Evolutionary conservation across 23 tunicate genomes (phyloP).

Genomic region (Phallusia fumigata): DNA sequence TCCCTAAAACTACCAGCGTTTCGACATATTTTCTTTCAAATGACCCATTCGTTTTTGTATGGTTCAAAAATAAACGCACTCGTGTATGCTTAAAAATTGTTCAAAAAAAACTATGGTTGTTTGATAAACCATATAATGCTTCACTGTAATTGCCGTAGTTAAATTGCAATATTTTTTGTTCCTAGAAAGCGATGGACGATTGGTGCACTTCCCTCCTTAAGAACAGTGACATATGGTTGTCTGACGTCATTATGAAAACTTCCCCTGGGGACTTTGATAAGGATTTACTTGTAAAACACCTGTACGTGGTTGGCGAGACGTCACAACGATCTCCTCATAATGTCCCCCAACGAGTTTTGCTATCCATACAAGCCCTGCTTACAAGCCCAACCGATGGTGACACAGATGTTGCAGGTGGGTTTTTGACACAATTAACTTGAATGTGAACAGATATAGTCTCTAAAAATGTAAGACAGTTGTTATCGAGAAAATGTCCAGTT

Average conservation of each 20-base stretch:
- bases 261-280: conserved; percentile 23
- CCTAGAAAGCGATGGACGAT: conserved; percentile 17
- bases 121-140: too few species aligned
- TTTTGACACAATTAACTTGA: neutral
- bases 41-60: too few species aligned
- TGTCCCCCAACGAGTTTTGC: conserved; percentile 57
- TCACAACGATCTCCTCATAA: conserved; percentile 40
- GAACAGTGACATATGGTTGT: conserved; percentile 36
- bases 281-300: conserved; percentile 40
- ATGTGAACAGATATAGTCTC: too few species aligned
- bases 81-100: too few species aligned
- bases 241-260: conserved; percentile 37
- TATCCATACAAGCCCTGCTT: conserved; percentile 81
- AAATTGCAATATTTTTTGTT: neutral
- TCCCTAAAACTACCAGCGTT: too few species aligned
- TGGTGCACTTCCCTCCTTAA: conserved; percentile 43
- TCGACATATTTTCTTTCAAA: too few species aligned
- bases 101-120: too few species aligned
- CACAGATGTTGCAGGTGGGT: neutral
- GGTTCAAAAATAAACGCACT: too few species aligned
- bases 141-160: too few species aligned
- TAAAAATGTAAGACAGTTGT: too few species aligned
- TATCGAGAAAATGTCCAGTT: too few species aligned
- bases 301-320: conserved; percentile 56
- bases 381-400: conserved; percentile 28